Evolutionary conservation across 1,140 invertebrate genomes (phyloP).

Genomic region (Episyrphus balteatus): DNA sequence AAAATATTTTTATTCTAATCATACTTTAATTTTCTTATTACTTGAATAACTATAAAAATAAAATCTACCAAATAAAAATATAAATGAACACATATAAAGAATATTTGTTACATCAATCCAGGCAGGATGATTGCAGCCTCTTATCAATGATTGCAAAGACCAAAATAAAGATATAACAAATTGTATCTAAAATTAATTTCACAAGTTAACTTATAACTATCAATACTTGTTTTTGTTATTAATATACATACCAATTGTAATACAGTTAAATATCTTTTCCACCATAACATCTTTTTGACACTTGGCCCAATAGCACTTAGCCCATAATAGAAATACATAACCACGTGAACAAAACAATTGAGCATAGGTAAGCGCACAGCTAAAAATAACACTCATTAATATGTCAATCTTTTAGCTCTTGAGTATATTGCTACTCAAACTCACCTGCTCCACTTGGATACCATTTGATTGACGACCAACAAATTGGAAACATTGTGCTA

Average conservation of each 20-base stretch:
- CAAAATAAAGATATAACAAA: too few species aligned
- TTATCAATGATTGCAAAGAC: too few species aligned
- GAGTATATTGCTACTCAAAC: conserved; percentile 24
- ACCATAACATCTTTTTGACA: conserved; percentile 76
- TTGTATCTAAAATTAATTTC: too few species aligned
- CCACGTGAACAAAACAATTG: conserved; percentile 81
- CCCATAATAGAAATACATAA: conserved; percentile 91
- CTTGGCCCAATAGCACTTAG: conserved; percentile 69
- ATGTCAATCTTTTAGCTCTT: background rate
- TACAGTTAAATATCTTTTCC: conserved; percentile 88
- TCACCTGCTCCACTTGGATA: conserved; percentile 87
- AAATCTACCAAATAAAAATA: too few species aligned
- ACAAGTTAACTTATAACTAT: too few species aligned
- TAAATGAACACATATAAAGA: too few species aligned
- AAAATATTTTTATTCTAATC: too few species aligned
- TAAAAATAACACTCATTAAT: conserved; percentile 36
- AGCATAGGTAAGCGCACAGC: conserved; percentile 79
- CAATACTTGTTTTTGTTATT: too few species aligned
- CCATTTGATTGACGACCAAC: conserved; percentile 96
- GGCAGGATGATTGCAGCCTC: too few species aligned
- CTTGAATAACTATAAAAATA: too few species aligned
- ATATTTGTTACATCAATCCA: too few species aligned
- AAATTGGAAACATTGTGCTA: conserved; percentile 82
- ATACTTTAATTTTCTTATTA: too few species aligned
- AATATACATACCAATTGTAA: conserved; percentile 50